Evolutionary conservation across 2,888 invertebrate species (phyloP), one percentile per base, ranked within the genome.

Genomic region (Diabrotica balteata): DNA sequence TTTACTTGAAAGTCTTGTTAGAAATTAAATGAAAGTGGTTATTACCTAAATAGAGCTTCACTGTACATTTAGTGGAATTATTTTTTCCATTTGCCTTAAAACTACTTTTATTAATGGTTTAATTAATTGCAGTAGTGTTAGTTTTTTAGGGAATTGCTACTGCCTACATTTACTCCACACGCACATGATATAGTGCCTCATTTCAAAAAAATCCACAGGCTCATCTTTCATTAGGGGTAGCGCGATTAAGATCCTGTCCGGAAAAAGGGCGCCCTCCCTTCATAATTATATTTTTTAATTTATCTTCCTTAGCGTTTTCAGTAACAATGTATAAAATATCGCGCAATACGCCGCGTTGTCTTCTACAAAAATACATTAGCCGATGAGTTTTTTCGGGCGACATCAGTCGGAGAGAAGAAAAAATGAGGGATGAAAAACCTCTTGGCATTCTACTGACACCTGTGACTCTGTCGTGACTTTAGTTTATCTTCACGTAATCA

Each of bases 261-360:
- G 43, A 62, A 62, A 62, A 62, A 62, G 54, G 62, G 62, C 54
- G 61, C 54, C n/a, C 62, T 53, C 62, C 54, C 62, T 47, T 61
- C 46, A 62, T 59, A 89, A 89, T 88, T 88, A 88, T 88, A 88
- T 88, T 88, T 89, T 89, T 88, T 88, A 88, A 89, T 89, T 89
- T 88, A 89, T 89, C 88, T 88, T 88, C 88, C 88, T 88, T 88
- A 88, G 87, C 86, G 87, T 72, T 74, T 71, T 67, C 76, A 74
- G 74, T 77, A 80, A 80, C 78, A 78, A 80, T 78, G 78, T 76
- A 80, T 79, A 79, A 80, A 80, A 80, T 81, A 81, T 79, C 79
- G 68, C 63, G 67, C 55, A 63, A 63, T 63, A 67, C 63, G 64
- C 73, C 17, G 49, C 55, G 47, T 54, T 54, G 45, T 51, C 59